phyloP scores from a whole-genome alignment of 2,113 vertebrate species.

The Thalassoma bifasciatum region DNA sequence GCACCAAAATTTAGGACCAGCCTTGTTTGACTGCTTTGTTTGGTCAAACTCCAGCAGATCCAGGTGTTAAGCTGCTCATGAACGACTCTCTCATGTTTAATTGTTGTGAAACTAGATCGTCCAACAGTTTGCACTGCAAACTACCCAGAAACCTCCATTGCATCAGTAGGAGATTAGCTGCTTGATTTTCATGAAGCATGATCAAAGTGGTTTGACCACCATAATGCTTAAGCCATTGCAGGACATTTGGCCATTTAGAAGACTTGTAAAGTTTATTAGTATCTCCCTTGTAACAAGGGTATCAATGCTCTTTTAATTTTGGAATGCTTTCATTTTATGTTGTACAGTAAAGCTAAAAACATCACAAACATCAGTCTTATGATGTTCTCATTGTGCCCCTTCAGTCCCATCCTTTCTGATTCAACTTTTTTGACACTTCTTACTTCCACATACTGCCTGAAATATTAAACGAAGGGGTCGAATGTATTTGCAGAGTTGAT shows the following conservation, averaged over 20 bases:
- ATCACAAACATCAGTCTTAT: constrained; percentile 5
- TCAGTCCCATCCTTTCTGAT: background rate
- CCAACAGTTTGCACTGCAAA: constrained; percentile 24
- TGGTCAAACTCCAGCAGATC: constrained; percentile 12
- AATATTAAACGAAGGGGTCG: constrained; percentile 37
- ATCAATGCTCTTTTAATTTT: constrained; percentile 55
- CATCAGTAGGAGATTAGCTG: constrained; percentile 48
- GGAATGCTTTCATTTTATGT: constrained; percentile 64
- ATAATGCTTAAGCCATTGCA: constrained; percentile 77
- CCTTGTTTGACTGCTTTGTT: constrained; percentile 1
- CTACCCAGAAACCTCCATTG: constrained; percentile 37
- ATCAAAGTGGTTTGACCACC: constrained; percentile 59
- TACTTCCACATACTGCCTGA: constrained; percentile 37
- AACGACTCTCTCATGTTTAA: constrained; percentile 29
- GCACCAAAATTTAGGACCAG: constrained; percentile 12
- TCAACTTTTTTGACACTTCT: constrained; percentile 24
- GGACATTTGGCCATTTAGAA: constrained; percentile 81
- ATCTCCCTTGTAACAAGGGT: constrained; percentile 83
- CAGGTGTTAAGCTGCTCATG: constrained; percentile 7
- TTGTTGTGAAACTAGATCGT: constrained; percentile 21
- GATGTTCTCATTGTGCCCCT: constrained; percentile 11
- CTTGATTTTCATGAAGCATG: constrained; percentile 65
- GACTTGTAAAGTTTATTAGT: constrained; percentile 68
- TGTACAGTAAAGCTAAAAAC: constrained; percentile 62
- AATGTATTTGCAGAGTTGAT: constrained; percentile 50